Evolutionary conservation across 2,888 invertebrate genomes (phyloP).

Genomic region (Drosophila tripunctata): DNA sequence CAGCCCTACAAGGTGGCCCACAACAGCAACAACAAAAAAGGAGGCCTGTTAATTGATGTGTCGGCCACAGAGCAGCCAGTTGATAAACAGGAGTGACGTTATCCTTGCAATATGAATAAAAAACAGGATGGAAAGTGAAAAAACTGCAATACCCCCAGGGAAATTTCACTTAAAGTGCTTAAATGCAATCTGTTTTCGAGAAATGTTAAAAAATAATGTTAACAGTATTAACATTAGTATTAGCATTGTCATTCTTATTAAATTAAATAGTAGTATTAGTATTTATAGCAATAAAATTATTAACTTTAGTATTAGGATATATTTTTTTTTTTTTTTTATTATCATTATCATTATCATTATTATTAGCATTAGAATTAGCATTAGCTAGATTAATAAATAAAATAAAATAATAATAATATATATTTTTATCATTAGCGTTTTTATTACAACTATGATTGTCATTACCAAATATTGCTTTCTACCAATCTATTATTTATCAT

Average conservation of each 20-base stretch:
- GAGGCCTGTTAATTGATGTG: slow-evolving; percentile 40
- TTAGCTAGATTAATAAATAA: too few relatives aligned
- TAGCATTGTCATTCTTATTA: not conserved
- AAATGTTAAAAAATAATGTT: too few relatives aligned
- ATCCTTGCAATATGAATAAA: slow-evolving; percentile 15
- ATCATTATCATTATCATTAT: not conserved
- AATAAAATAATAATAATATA: too few relatives aligned
- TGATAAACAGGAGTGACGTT: not conserved
- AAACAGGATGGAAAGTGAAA: slow-evolving; percentile 19
- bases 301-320: not conserved
- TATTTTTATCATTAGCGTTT: too few relatives aligned
- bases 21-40: slow-evolving; percentile 12
- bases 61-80: slow-evolving; percentile 1
- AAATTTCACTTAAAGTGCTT: not conserved
- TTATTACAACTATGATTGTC: too few relatives aligned
- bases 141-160: slow-evolving; percentile 9
- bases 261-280: too few relatives aligned
- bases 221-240: not conserved
- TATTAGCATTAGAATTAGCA: not conserved
- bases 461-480: too few relatives aligned
- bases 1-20: slow-evolving; percentile 22
- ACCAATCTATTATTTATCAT: too few relatives aligned
- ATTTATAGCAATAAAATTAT: too few relatives aligned
- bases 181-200: not conserved
- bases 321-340: not conserved